Evolutionary conservation across 1,140 invertebrate genomes (phyloP).

Genomic region (Danaus melanippus): DNA sequence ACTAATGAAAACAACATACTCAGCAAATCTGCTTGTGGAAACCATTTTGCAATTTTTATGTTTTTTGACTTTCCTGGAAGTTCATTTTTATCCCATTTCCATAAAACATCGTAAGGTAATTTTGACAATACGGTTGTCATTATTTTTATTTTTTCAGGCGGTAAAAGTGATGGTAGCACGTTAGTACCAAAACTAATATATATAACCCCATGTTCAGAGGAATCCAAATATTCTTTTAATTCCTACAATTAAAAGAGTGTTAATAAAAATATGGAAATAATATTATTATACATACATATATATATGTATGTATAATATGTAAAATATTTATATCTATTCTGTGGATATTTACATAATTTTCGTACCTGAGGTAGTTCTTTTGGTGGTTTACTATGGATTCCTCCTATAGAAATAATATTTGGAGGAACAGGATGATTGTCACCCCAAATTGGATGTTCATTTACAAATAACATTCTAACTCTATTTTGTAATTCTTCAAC

Average conservation of each 20-base stretch:
- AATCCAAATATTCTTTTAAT: conserved; percentile 70
- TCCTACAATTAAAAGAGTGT: conserved; percentile 42
- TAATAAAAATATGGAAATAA: conserved; percentile 1
- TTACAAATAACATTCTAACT: conserved; percentile 70
- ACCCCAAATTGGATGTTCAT: conserved; percentile 58
- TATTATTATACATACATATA: too few relatives aligned
- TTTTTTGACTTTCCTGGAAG: conserved; percentile 57
- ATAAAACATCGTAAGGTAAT: conserved; percentile 62
- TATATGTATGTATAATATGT: too few relatives aligned
- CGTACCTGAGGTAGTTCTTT: conserved; percentile 27
- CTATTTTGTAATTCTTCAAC: conserved; percentile 37
- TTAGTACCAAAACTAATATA: conserved; percentile 77
- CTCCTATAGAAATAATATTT: conserved; percentile 59
- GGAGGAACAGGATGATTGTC: conserved; percentile 56
- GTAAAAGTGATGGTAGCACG: conserved; percentile 55
- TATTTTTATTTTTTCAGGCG: conserved; percentile 39
- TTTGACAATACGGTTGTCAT: conserved; percentile 62
- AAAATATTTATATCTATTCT: too few relatives aligned
- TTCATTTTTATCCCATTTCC: conserved; percentile 61
- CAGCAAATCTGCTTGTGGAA: conserved; percentile 23
- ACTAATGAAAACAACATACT: conserved; percentile 10
- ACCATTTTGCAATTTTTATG: conserved; percentile 35
- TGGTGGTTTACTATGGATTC: conserved; percentile 55
- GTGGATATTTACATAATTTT: not conserved
- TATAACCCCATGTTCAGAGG: conserved; percentile 72